Conservation (phyloP, 64 coral and sea anemone genomes). For the Montipora efflorescens region DNA sequence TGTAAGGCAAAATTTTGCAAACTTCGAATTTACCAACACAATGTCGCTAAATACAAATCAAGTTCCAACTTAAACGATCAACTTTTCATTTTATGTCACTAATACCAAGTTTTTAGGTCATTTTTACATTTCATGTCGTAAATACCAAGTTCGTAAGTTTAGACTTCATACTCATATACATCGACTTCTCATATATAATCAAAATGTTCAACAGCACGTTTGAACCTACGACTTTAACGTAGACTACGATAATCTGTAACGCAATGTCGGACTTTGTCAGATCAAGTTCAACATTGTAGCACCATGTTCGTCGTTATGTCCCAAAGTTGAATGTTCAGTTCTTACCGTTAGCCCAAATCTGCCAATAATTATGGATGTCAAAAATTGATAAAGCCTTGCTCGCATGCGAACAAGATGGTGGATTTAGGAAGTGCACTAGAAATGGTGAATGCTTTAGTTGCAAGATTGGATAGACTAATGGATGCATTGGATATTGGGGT, state of each 20-base stretch:
- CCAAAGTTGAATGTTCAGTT: background rate
- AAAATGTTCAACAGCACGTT: background rate
- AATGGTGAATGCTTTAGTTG: background rate
- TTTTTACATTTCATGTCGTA: background rate
- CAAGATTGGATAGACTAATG: background rate
- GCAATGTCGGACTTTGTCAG: background rate
- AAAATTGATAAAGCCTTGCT: background rate
- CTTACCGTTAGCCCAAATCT: background rate
- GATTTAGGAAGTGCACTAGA: background rate
- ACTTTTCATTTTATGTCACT: background rate
- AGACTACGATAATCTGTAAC: background rate
- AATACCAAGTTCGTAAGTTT: background rate
- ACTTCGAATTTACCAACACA: background rate
- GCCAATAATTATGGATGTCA: slow-evolving; percentile 17
- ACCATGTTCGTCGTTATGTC: background rate
- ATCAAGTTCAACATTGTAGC: background rate
- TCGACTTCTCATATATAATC: background rate
- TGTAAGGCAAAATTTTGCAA: background rate
- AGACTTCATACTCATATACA: background rate
- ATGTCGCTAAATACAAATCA: too few relatives aligned
- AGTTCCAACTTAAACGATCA: background rate
- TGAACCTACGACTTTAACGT: background rate
- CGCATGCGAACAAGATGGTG: background rate
- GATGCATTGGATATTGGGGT: slow-evolving; percentile 41
- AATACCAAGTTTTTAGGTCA: background rate